Percentiles rank a stretch among this genome's conserved stretches.
Evolutionary conservation across 1,140 invertebrate species (phyloP).

Genomic region (Caenorhabditis tropicalis): DNA sequence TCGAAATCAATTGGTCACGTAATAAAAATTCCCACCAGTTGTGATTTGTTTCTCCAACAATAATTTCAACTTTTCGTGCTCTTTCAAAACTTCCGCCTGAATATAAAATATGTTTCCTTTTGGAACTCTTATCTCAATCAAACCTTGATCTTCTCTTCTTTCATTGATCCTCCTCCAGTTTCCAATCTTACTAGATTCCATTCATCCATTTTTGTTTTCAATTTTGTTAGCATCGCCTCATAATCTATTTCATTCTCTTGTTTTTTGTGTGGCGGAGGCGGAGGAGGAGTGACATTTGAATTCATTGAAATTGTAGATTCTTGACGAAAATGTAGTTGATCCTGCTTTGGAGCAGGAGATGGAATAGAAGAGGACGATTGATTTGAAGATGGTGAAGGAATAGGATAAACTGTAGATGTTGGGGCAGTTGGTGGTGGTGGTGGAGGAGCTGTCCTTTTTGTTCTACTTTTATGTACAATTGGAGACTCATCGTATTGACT

Average conservation of each 20-base stretch:
- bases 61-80: not conserved
- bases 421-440: not conserved
- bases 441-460: not conserved
- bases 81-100: conserved; percentile 6
- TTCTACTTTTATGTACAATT: not conserved
- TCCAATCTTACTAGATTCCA: not conserved
- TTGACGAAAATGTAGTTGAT: not conserved
- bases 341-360: not conserved
- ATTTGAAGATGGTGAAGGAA: not conserved
- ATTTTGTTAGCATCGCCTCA: not conserved
- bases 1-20: not conserved
- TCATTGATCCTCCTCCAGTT: not conserved
- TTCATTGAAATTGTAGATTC: not conserved
- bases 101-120: not conserved
- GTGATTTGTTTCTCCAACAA: not conserved
- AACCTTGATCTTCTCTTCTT: conserved; percentile 4
- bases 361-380: not conserved
- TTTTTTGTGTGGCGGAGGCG: not conserved
- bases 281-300: not conserved
- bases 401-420: not conserved
- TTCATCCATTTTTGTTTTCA: not conserved
- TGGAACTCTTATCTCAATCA: not conserved
- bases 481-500: conserved; percentile 14
- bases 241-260: not conserved
- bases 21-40: not conserved